Evolutionary conservation across 1,140 invertebrate genomes (phyloP), one percentile per base, ranked within the genome.

Genomic region (Pristionchus pacificus): DNA sequence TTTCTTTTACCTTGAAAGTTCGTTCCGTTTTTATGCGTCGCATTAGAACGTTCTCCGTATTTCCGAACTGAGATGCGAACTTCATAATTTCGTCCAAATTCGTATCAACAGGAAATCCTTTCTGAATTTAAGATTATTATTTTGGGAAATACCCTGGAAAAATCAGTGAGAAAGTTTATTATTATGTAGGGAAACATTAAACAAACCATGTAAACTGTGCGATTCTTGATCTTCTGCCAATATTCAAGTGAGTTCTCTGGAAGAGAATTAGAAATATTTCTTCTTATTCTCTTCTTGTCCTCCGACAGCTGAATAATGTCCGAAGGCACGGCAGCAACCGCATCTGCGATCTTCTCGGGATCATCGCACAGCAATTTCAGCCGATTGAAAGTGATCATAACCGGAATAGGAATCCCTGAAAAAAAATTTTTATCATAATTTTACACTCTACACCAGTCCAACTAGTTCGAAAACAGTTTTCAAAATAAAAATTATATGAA

Each of bases 361-460:
- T 95, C 90, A 60, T 85, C 88, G 1, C 89, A 88, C 0, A 97
- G 78, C 29, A 88, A 85, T 1, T 91, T 89, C 49, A 97, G 86
- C 29, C 93, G 88, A 79, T 95, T 94, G 80, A 97, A 97, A 72
- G 90, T 94, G 31, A 92, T 85, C 85, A 97, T 89, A 0, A 91
- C 88, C 0, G 90, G 88, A 49, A 97, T 82, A 1, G 91, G 88
- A 29, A 97, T 88, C 93, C 87, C 87, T 87, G 68, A 74, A 79
- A 75, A 28, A 27, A 14, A 30, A 15, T 61, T 60, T 0, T 31
- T n/a, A 38, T 49, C 10, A 63, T 2, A 32, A 70, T 3, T 24
- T 68, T 19, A 19, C 29, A n/a, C n/a, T n/a, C n/a, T n/a, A n/a
- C n/a, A n/a, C n/a, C n/a, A n/a, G n/a, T n/a, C n/a, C 3, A n/a